Conservation (phyloP, 2,113 vertebrate species). For the Leucopsar rothschildi region DNA sequence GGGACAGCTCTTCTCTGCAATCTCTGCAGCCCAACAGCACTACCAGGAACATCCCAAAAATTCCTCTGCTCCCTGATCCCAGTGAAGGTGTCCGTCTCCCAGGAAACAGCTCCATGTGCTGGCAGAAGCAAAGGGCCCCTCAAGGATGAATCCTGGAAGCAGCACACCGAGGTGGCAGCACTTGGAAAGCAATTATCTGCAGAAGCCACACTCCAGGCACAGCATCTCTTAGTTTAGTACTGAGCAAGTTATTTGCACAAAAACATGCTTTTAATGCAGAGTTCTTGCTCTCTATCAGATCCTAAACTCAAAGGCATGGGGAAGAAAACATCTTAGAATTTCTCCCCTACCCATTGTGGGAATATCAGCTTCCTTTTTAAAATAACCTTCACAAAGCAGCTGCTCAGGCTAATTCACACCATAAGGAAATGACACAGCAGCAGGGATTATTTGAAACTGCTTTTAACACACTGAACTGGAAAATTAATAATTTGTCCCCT, state of each 20-base stretch:
- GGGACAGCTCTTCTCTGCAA: not conserved
- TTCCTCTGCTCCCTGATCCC: not conserved
- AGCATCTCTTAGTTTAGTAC: not conserved
- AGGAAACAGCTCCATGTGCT: not conserved
- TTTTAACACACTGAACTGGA: not conserved
- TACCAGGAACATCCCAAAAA: not conserved
- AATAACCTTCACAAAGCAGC: not conserved
- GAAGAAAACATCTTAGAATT: not conserved
- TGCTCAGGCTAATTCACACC: not conserved
- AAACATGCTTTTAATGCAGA: not conserved
- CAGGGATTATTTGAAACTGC: not conserved
- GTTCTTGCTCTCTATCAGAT: not conserved
- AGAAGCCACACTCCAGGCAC: not conserved
- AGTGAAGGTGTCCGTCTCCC: not conserved
- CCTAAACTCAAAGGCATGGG: not conserved
- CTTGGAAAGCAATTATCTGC: not conserved
- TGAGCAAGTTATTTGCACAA: not conserved
- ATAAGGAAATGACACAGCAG: not conserved
- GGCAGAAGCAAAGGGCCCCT: not conserved
- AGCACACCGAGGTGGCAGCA: rapidly evolving
- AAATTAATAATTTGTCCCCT: not conserved
- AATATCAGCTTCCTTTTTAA: not conserved
- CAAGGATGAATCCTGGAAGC: not conserved
- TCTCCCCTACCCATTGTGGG: too few species aligned
- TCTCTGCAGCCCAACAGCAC: not conserved